Evolutionary conservation across 2,113 vertebrate species (phyloP).

Genomic region (Romanogobio albipinnatus): DNA sequence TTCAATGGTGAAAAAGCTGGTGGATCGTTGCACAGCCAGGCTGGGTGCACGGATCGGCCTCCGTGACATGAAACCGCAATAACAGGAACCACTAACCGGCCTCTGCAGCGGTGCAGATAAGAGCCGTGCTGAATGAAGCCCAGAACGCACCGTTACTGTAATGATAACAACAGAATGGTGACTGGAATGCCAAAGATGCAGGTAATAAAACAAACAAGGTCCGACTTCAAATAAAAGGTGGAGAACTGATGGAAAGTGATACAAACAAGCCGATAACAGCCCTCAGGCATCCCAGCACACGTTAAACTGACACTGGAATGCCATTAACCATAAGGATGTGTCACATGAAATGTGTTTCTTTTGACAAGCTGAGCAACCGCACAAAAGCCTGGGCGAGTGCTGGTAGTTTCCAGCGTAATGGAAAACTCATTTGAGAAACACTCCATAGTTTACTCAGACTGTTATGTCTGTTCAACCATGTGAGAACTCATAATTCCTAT

Average conservation of each 20-base stretch:
- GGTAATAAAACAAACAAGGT: slow-evolving; percentile 38
- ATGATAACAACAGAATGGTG: slow-evolving; percentile 28
- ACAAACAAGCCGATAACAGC: slow-evolving; percentile 6
- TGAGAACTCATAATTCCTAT: background rate
- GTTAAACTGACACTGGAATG: slow-evolving; percentile 31
- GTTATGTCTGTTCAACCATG: slow-evolving; percentile 25
- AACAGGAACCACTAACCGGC: slow-evolving; percentile 75
- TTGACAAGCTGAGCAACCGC: background rate
- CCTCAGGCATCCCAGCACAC: background rate
- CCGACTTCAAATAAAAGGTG: slow-evolving; percentile 23
- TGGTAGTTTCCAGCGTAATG: background rate
- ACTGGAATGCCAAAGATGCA: slow-evolving; percentile 52
- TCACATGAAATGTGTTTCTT: slow-evolving; percentile 3
- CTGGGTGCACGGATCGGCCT: slow-evolving; percentile 60
- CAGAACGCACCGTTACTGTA: slow-evolving; percentile 36
- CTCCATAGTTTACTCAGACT: slow-evolving; percentile 7
- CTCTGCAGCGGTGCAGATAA: slow-evolving; percentile 77
- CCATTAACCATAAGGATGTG: slow-evolving; percentile 18
- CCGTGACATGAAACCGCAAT: slow-evolving; percentile 63
- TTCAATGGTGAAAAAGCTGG: slow-evolving; percentile 51
- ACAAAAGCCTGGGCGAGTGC: slow-evolving; percentile 14
- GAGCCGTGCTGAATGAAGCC: slow-evolving; percentile 60
- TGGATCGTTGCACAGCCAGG: slow-evolving; percentile 35
- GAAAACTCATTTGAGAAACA: slow-evolving; percentile 36
- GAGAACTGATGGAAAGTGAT: background rate